A percentile compares a stretch with the other conserved stretches of the same genome.
Conservation (phyloP, 2,113 vertebrate genomes). For the Engystomops pustulosus region DNA sequence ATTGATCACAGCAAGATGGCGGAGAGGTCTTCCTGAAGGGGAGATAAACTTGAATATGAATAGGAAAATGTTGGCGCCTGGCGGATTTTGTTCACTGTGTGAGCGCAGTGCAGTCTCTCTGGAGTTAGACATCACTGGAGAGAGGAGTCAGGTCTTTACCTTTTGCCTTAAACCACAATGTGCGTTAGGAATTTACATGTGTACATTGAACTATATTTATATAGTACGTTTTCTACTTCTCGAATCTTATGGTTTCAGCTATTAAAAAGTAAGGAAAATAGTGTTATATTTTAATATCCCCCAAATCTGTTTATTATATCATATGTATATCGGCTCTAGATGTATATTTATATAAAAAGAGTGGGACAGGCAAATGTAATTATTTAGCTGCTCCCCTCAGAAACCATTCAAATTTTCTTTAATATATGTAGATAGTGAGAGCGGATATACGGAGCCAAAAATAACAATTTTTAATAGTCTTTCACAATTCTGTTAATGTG, state of each 20-base stretch:
- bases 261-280: not conserved
- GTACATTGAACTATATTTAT: constrained; percentile 17
- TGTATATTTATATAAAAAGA: not conserved
- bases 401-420: not conserved
- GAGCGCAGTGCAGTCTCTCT: constrained; percentile 63
- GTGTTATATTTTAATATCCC: not conserved
- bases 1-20: constrained; percentile 53
- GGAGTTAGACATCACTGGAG: constrained; percentile 19
- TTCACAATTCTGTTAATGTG: not conserved
- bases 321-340: not conserved
- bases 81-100: constrained; percentile 72
- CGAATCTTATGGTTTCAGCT: not conserved
- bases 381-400: not conserved
- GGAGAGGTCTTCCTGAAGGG: constrained; percentile 20
- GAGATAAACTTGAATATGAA: constrained; percentile 63
- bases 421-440: too few relatives aligned
- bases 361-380: not conserved
- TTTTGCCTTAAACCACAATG: constrained; percentile 9
- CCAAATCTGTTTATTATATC: not conserved
- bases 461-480: not conserved
- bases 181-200: not conserved
- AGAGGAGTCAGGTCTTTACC: not conserved
- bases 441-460: not conserved
- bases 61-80: not conserved
- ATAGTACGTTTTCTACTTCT: constrained; percentile 2